Evolutionary conservation across 2,797 vertebrate species (phyloP).

Genomic region (Lycodopsis pacificus): DNA sequence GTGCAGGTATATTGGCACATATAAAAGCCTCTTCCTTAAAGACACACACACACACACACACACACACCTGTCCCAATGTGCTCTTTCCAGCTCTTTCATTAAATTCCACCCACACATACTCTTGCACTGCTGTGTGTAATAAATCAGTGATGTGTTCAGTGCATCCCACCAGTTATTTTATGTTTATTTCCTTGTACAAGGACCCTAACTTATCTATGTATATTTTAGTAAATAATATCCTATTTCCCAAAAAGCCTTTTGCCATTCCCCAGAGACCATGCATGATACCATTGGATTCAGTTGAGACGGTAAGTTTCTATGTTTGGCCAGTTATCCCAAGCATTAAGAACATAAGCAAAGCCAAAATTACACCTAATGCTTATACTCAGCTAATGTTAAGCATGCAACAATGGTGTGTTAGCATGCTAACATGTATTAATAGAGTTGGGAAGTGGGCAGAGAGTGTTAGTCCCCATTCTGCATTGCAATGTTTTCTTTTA

Average conservation of each 20-base stretch:
- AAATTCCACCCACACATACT: conserved; percentile 41
- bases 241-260: conserved; percentile 29
- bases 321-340: neutral
- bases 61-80: conserved; percentile 30
- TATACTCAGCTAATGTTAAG: neutral
- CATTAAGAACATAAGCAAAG: neutral
- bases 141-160: conserved; percentile 38
- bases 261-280: neutral
- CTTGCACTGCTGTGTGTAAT: conserved; percentile 34
- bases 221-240: conserved; percentile 22
- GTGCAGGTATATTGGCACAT: conserved; percentile 16
- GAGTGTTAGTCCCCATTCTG: neutral
- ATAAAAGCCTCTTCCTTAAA: conserved; percentile 20
- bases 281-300: neutral
- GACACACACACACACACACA: conserved; percentile 29
- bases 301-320: conserved; percentile 1
- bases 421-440: neutral
- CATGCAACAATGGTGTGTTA: neutral
- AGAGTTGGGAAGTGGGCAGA: neutral
- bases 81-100: conserved; percentile 40
- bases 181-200: conserved; percentile 24
- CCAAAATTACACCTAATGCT: neutral
- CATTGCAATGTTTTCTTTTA: neutral
- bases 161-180: conserved; percentile 33
- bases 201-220: conserved; percentile 21